Conservation (phyloP, 2,888 invertebrate species). For the Epirrhoe tristata region DNA sequence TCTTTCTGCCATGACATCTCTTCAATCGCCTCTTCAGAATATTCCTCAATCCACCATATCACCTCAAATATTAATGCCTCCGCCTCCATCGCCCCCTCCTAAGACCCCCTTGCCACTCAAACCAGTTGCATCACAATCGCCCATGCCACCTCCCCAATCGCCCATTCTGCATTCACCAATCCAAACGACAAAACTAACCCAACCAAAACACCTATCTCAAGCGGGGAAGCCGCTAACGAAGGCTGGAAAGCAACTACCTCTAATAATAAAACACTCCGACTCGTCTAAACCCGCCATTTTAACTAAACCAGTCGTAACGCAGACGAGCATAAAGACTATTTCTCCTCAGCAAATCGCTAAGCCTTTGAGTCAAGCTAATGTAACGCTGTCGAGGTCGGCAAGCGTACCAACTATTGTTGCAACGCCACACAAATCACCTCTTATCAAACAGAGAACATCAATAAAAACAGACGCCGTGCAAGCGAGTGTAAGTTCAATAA, state of each 20-base stretch:
- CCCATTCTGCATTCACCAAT: slow-evolving; percentile 10
- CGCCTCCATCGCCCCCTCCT: slow-evolving; percentile 9
- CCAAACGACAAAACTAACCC: slow-evolving; percentile 24
- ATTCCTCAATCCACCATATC: slow-evolving; percentile 18
- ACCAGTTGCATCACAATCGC: slow-evolving; percentile 35
- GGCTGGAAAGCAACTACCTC: slow-evolving; percentile 23
- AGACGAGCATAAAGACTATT: slow-evolving; percentile 33
- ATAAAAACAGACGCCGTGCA: slow-evolving; percentile 63
- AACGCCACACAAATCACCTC: slow-evolving; percentile 66
- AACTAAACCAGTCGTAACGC: slow-evolving; percentile 30
- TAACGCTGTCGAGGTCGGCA: slow-evolving; percentile 54
- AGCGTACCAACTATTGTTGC: slow-evolving; percentile 60
- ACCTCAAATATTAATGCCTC: slow-evolving; percentile 20
- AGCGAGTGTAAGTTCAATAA: slow-evolving; percentile 51
- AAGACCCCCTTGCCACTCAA: slow-evolving; percentile 15
- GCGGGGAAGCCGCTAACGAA: slow-evolving; percentile 16
- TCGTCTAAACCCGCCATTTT: slow-evolving; percentile 31
- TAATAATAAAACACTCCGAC: slow-evolving; percentile 32
- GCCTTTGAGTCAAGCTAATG: slow-evolving; percentile 41
- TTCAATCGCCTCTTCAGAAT: slow-evolving; percentile 30
- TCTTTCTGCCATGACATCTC: slow-evolving; percentile 24
- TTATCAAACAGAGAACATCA: slow-evolving; percentile 70
- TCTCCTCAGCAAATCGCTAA: slow-evolving; percentile 40
- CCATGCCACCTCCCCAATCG: slow-evolving; percentile 29
- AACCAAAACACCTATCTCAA: slow-evolving; percentile 21